phyloP scores from a whole-genome alignment of 2,888 invertebrate species.

The Drosophila setosimentum region DNA sequence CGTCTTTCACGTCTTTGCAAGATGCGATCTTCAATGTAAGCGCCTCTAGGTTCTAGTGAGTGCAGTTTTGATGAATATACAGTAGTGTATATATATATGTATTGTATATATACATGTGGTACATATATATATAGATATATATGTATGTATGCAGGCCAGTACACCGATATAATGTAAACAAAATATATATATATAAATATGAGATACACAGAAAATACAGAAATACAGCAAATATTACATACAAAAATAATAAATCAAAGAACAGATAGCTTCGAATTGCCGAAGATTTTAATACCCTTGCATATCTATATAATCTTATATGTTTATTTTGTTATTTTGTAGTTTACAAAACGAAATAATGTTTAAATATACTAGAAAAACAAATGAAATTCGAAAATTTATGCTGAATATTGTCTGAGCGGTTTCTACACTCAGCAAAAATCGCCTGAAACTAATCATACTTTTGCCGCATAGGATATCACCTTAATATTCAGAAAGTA shows the following conservation, averaged over 20 bases:
- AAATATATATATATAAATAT: slow-evolving; percentile 34
- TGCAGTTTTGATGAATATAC: slow-evolving; percentile 41
- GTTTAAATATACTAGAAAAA: not conserved
- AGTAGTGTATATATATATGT: slow-evolving; percentile 36
- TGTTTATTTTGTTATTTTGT: not conserved
- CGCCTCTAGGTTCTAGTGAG: slow-evolving; percentile 78
- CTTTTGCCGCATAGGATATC: no score
- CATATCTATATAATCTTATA: not conserved
- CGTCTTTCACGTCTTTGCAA: slow-evolving; percentile 84
- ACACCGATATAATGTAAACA: slow-evolving; percentile 45
- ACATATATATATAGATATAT: slow-evolving; percentile 42
- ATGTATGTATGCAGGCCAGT: slow-evolving; percentile 49
- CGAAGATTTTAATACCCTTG: slow-evolving; percentile 14
- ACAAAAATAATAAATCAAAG: not conserved
- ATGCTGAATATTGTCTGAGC: no score
- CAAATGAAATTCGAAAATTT: no score
- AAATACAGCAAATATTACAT: slow-evolving; percentile 24
- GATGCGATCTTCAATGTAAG: slow-evolving; percentile 84
- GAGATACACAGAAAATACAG: slow-evolving; percentile 46
- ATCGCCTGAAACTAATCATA: not conserved
- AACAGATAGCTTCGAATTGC: slow-evolving; percentile 4
- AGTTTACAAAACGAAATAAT: not conserved
- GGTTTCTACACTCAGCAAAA: not conserved
- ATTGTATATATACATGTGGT: slow-evolving; percentile 36
- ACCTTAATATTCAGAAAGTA: not conserved